A percentile compares a stretch with the other conserved stretches of the same genome.
These are phyloP conservation scores for Mythimna albipuncta DNA, from an alignment of 2,888 invertebrate species.

Conservation along the genomic window DNA sequence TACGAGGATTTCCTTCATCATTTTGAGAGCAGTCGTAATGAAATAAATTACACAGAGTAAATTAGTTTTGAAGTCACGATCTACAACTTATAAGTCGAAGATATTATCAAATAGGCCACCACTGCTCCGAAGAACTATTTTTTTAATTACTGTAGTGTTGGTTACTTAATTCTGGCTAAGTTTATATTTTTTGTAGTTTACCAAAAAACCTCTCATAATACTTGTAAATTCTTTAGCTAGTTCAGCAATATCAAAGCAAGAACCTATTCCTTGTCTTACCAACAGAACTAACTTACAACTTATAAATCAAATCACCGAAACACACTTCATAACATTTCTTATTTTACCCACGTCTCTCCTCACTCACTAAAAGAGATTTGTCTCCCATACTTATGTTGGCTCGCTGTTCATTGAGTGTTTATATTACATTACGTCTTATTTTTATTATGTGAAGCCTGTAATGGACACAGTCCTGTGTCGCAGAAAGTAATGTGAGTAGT, in stretches of 20 bases:
- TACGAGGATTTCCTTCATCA: too few relatives aligned
- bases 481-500: slow-evolving; percentile 52
- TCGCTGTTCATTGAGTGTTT: slow-evolving; percentile 38
- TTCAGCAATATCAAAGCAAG: not conserved
- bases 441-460: slow-evolving; percentile 46
- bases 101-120: too few relatives aligned
- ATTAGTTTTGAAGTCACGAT: too few relatives aligned
- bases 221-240: not conserved
- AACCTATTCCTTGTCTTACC: not conserved
- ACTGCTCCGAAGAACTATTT: too few relatives aligned
- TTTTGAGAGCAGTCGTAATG: too few relatives aligned
- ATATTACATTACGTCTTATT: slow-evolving; percentile 30
- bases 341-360: slow-evolving; percentile 1
- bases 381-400: slow-evolving; percentile 1
- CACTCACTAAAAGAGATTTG: slow-evolving; percentile 25
- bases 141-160: not conserved
- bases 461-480: slow-evolving; percentile 34
- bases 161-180: not conserved
- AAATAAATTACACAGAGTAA: too few relatives aligned
- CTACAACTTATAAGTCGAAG: too few relatives aligned
- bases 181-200: not conserved
- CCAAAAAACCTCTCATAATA: too few relatives aligned
- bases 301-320: not conserved
- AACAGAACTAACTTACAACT: not conserved
- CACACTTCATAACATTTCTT: slow-evolving; percentile 18